A percentile compares a stretch with the other conserved stretches of the same genome.
Conservation (phyloP, 2,888 invertebrate genomes). For the Anorthoa munda region DNA sequence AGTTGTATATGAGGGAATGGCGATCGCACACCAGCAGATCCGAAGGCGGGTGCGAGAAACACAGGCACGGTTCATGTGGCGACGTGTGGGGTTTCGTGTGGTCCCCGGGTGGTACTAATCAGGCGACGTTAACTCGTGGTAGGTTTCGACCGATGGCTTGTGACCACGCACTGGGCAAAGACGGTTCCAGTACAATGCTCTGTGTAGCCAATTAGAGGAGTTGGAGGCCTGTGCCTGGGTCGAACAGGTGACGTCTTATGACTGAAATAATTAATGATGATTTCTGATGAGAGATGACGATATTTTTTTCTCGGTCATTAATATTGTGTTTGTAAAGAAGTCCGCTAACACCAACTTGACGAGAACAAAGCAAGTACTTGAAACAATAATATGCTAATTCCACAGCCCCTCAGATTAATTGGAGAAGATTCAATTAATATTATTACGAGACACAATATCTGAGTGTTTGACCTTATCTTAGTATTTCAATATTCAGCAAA, state of each 20-base stretch:
- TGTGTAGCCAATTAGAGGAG: too few relatives aligned
- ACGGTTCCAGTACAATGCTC: too few relatives aligned
- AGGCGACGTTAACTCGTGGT: too few relatives aligned
- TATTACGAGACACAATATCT: slow-evolving; percentile 25
- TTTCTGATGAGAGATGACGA: neutral
- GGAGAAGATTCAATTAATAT: slow-evolving; percentile 50
- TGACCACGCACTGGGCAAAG: too few relatives aligned
- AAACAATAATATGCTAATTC: slow-evolving; percentile 47
- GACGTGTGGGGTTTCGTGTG: too few relatives aligned
- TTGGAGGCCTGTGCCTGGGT: too few relatives aligned
- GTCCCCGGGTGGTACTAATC: too few relatives aligned
- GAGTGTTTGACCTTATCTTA: slow-evolving; percentile 36
- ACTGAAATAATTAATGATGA: neutral
- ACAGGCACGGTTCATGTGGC: too few relatives aligned
- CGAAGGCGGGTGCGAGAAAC: too few relatives aligned
- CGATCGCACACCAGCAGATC: too few relatives aligned
- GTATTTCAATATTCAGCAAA: slow-evolving; percentile 44
- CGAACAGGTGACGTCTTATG: neutral
- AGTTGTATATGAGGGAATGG: too few relatives aligned
- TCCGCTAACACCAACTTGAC: neutral
- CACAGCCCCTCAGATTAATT: slow-evolving; percentile 32
- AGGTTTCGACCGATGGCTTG: too few relatives aligned
- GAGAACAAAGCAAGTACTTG: slow-evolving; percentile 3
- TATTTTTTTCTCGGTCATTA: neutral
- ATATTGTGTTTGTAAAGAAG: neutral